Percentiles rank a stretch among this genome's conserved stretches.
Evolutionary conservation across 2,888 invertebrate genomes (phyloP).

Genomic region (Tiliacea citrago): DNA sequence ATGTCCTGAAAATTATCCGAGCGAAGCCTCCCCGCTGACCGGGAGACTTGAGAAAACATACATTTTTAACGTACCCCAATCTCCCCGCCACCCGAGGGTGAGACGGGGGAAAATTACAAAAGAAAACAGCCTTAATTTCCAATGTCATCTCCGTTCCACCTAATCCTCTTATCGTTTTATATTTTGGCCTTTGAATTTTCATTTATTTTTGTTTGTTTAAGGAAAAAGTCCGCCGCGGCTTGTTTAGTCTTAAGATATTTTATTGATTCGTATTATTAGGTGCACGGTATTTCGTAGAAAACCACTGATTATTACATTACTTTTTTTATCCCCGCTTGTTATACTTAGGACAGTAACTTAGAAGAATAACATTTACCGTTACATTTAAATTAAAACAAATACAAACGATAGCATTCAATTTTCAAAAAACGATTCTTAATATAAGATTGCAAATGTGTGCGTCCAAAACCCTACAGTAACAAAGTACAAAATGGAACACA

Average conservation of each 20-base stretch:
- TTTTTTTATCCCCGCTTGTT: background rate
- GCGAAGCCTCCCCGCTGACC: constrained; percentile 77
- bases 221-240: constrained; percentile 80
- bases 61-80: constrained; percentile 87
- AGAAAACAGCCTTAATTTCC: constrained; percentile 91
- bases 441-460: constrained; percentile 47
- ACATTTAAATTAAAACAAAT: constrained; percentile 25
- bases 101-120: constrained; percentile 89
- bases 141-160: constrained; percentile 90
- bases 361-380: background rate
- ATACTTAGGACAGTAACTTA: too few species aligned
- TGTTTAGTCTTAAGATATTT: constrained; percentile 73
- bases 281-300: constrained; percentile 56
- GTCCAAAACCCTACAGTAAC: constrained; percentile 43
- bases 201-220: constrained; percentile 90
- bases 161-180: constrained; percentile 91
- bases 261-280: constrained; percentile 79
- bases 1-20: constrained; percentile 82
- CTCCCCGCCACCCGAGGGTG: constrained; percentile 77
- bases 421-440: constrained; percentile 55
- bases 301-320: constrained; percentile 15
- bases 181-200: constrained; percentile 90
- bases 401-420: constrained; percentile 11
- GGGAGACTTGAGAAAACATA: constrained; percentile 83
- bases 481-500: constrained; percentile 65